Conservation (phyloP, 1,140 invertebrate species). For the Gryllus bimaculatus region DNA sequence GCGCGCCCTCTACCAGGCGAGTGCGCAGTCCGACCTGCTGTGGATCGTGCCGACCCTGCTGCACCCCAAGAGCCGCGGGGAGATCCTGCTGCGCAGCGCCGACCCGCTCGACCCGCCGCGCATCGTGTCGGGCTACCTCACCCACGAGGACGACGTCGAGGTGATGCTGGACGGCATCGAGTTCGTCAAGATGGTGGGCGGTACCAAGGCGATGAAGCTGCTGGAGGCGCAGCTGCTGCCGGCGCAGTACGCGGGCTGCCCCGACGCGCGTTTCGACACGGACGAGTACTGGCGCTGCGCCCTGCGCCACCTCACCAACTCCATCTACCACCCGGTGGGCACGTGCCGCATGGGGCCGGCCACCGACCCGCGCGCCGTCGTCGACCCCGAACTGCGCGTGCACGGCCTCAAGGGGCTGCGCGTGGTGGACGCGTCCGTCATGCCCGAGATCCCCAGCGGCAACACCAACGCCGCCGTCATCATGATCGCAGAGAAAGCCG, state of each 20-base stretch:
- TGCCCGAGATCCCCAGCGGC: slow-evolving; percentile 49
- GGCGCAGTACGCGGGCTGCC: slow-evolving; percentile 39
- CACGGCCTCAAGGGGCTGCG: slow-evolving; percentile 57
- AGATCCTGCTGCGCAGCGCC: slow-evolving; percentile 41
- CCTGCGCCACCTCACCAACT: slow-evolving; percentile 26
- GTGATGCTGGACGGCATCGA: slow-evolving; percentile 39
- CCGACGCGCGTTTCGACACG: slow-evolving; percentile 23
- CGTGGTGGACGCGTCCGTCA: slow-evolving; percentile 70
- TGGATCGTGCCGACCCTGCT: slow-evolving; percentile 22
- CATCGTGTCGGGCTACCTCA: slow-evolving; percentile 53
- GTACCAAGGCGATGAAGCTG: slow-evolving; percentile 27
- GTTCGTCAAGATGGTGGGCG: slow-evolving; percentile 30
- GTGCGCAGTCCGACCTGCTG: neutral
- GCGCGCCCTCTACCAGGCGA: neutral
- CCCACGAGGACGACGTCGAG: slow-evolving; percentile 36
- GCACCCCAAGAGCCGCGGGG: slow-evolving; percentile 47
- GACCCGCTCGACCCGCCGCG: slow-evolving; percentile 53
- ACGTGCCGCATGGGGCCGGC: slow-evolving; percentile 41
- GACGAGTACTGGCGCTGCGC: slow-evolving; percentile 32
- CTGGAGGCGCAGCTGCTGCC: slow-evolving; percentile 23
- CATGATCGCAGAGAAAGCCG: slow-evolving; percentile 47
- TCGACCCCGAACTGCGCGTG: slow-evolving; percentile 38
- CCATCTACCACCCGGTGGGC: slow-evolving; percentile 38
- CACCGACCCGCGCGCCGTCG: slow-evolving; percentile 29
- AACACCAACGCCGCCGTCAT: slow-evolving; percentile 44